Conservation (phyloP, 2,888 invertebrate species). For the Tachina grossa region DNA sequence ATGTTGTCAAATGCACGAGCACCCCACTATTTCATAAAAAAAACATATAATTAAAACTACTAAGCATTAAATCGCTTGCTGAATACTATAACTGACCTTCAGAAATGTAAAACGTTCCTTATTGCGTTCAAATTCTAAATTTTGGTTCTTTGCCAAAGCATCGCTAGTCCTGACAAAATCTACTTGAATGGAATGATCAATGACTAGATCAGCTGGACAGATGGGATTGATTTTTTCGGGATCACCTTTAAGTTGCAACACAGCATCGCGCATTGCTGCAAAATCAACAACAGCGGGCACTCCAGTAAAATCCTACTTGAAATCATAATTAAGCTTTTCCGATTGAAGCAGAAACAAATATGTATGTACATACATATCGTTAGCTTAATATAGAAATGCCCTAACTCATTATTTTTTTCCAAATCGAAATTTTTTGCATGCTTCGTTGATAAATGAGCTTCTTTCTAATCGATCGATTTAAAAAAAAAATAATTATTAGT, state of each 20-base stretch:
- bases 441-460: too few relatives aligned
- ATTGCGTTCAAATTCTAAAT: constrained; percentile 97
- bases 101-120: constrained; percentile 97
- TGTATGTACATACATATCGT: neutral
- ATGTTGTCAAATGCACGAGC: constrained; percentile 97
- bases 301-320: constrained; percentile 93
- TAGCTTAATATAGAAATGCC: too few relatives aligned
- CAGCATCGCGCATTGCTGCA: constrained; percentile 99
- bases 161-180: constrained; percentile 94
- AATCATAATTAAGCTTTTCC: neutral
- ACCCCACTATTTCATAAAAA: constrained; percentile 89
- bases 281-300: constrained; percentile 99
- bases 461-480: too few relatives aligned
- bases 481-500: too few relatives aligned
- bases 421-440: too few relatives aligned
- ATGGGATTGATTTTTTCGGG: constrained; percentile 97
- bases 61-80: neutral
- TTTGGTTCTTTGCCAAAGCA: constrained; percentile 95
- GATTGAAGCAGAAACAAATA: neutral
- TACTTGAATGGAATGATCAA: constrained; percentile 99
- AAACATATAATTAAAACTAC: constrained; percentile 46
- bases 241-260: constrained; percentile 92
- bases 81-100: constrained; percentile 86
- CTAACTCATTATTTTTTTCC: too few relatives aligned
- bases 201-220: constrained; percentile 98